A percentile compares a stretch with the other conserved stretches of the same genome.
These are phyloP conservation scores for Plecturocebus donacophilus DNA, from an alignment of 2,113 vertebrate species.

Conservation along the genomic window DNA sequence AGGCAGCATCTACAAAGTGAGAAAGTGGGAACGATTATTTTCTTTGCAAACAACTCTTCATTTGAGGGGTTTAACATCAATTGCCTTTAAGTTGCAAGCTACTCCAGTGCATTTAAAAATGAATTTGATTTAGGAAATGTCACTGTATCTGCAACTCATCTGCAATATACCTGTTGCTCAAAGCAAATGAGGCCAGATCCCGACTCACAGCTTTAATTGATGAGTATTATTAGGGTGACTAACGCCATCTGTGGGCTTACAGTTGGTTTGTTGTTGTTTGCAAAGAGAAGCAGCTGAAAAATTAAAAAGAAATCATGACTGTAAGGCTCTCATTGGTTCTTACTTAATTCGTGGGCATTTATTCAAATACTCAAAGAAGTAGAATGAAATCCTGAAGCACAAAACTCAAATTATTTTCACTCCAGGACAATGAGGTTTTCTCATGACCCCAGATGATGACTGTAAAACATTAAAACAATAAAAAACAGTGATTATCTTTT, in stretches of 20 bases:
- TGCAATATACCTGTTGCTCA: neutral
- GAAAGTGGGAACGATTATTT: neutral
- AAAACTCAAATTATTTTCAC: slow-evolving; percentile 12
- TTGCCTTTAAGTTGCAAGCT: slow-evolving; percentile 16
- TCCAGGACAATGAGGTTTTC: neutral
- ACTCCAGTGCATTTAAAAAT: slow-evolving; percentile 19
- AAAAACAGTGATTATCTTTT: neutral
- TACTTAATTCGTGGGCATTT: neutral
- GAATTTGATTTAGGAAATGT: slow-evolving; percentile 27
- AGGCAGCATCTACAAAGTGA: neutral
- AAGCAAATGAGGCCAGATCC: neutral
- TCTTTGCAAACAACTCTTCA: slow-evolving; percentile 32
- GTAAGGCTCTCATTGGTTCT: neutral
- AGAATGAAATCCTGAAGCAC: neutral
- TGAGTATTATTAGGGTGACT: neutral
- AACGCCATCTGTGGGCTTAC: neutral
- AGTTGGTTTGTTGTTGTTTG: neutral
- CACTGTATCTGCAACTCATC: neutral
- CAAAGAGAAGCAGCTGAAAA: slow-evolving; percentile 33
- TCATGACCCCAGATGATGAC: neutral
- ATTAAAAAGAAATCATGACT: neutral
- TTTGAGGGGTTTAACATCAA: slow-evolving; percentile 28
- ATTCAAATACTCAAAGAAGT: neutral
- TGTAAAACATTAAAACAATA: neutral
- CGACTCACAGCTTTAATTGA: neutral